Evolutionary conservation across 2,113 vertebrate species (phyloP).

Genomic region (Myrmophylax atrothorax): DNA sequence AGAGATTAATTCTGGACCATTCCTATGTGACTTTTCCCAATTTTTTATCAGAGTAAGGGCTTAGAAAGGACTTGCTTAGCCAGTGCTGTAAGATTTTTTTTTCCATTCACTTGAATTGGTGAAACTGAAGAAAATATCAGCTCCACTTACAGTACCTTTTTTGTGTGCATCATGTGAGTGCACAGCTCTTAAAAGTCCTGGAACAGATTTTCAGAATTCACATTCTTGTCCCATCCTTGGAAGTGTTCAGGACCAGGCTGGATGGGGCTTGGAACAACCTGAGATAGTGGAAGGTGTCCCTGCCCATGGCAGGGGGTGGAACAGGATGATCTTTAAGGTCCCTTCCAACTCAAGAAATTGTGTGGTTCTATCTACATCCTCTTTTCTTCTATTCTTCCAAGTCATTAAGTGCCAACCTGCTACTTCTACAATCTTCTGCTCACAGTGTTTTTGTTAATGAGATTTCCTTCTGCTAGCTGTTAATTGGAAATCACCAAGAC

Average conservation of each 20-base stretch:
- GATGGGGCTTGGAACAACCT: not conserved
- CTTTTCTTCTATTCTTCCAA: not conserved
- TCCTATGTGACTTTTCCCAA: not conserved
- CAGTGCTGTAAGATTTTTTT: not conserved
- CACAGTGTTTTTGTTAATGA: not conserved
- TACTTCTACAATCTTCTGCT: accelerated
- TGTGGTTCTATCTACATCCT: not conserved
- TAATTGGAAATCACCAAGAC: not conserved
- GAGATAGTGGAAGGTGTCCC: not conserved
- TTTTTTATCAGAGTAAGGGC: not conserved
- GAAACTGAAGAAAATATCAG: not conserved
- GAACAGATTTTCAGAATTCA: not conserved
- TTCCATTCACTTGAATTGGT: not conserved
- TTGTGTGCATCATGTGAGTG: not conserved
- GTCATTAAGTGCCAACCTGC: not conserved
- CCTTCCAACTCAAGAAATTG: not conserved
- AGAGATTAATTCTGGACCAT: not conserved
- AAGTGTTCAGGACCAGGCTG: not conserved
- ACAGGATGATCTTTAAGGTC: not conserved
- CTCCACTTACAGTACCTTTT: not conserved
- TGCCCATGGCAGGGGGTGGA: not conserved
- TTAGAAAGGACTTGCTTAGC: not conserved
- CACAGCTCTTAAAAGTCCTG: not conserved
- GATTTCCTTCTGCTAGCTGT: not conserved
- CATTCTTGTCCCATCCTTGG: not conserved